A percentile compares a stretch with the other conserved stretches of the same genome.
phyloP scores from a whole-genome alignment of 2,888 invertebrate genomes.

The Leptinotarsa haldemani region DNA sequence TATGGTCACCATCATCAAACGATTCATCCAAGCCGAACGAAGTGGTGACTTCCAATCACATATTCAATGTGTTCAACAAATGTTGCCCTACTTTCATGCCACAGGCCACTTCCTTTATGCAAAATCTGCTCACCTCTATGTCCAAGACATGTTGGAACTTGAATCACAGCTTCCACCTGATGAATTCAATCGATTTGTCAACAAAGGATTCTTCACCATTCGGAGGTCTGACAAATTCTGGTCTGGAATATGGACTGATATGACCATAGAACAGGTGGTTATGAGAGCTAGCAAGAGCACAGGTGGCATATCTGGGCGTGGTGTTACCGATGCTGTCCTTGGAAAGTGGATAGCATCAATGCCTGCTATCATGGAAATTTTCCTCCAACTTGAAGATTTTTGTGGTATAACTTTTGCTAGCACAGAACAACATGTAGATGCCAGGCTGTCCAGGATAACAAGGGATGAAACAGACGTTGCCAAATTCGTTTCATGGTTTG shows the following conservation, averaged over 20 bases:
- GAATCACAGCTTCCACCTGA: conserved; percentile 35
- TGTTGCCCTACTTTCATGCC: conserved; percentile 33
- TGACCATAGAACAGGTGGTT: conserved; percentile 57
- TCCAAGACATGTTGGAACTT: conserved; percentile 52
- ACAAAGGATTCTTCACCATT: too few relatives aligned
- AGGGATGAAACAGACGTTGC: conserved; percentile 2
- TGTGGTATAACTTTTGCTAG: background rate
- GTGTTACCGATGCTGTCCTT: conserved; percentile 30
- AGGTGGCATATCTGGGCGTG: conserved; percentile 50
- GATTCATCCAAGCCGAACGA: conserved; percentile 55
- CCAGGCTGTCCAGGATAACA: conserved; percentile 19
- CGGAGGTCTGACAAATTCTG: too few relatives aligned
- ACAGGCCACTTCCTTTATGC: conserved; percentile 30
- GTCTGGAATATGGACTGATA: conserved; percentile 46
- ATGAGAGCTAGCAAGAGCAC: conserved; percentile 54
- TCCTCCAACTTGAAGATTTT: background rate
- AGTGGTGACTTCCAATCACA: conserved; percentile 52
- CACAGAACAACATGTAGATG: conserved; percentile 26
- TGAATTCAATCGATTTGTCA: conserved; percentile 46
- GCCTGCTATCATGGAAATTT: conserved; percentile 30
- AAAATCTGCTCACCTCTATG: conserved; percentile 51
- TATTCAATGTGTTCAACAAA: conserved; percentile 23
- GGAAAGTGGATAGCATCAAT: conserved; percentile 19
- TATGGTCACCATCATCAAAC: conserved; percentile 52
- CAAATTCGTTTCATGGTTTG: conserved; percentile 1